phyloP scores from a whole-genome alignment of 1,140 invertebrate species.

The Drosophila albomicans region DNA sequence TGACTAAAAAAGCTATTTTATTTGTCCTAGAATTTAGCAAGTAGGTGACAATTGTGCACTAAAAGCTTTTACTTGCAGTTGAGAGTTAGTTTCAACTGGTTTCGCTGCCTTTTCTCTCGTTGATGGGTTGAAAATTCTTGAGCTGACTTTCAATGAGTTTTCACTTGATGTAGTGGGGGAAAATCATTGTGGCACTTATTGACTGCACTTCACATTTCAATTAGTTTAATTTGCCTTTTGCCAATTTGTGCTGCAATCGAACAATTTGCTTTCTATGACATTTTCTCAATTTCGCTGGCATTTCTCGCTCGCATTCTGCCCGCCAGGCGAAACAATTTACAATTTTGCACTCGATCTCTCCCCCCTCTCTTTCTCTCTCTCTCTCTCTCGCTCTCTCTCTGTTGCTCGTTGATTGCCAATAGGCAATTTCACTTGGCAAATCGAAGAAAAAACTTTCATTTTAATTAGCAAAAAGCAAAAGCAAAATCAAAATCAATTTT shows the following conservation, averaged over 20 bases:
- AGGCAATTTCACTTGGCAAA: constrained; percentile 66
- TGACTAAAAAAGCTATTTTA: neutral
- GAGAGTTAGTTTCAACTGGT: constrained; percentile 10
- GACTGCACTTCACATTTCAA: constrained; percentile 42
- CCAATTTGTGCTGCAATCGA: constrained; percentile 19
- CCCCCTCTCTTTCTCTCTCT: constrained; percentile 12
- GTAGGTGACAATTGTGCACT: neutral
- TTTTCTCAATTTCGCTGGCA: constrained; percentile 35
- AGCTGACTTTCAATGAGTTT: constrained; percentile 19
- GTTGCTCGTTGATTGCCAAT: constrained; percentile 17
- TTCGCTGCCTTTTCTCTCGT: constrained; percentile 6
- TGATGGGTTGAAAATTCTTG: constrained; percentile 2
- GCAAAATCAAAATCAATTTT: constrained; percentile 64
- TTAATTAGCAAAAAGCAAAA: constrained; percentile 63
- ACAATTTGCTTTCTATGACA: constrained; percentile 48
- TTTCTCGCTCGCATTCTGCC: constrained; percentile 29
- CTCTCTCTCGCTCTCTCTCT: neutral
- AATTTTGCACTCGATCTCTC: neutral
- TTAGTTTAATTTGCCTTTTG: constrained; percentile 45
- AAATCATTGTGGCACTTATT: constrained; percentile 34
- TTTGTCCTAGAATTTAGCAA: neutral
- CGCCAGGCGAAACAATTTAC: constrained; percentile 32
- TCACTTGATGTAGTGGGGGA: constrained; percentile 10
- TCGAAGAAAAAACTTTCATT: constrained; percentile 72
- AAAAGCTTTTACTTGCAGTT: neutral